Percentiles rank a stretch among this genome's conserved stretches.
phyloP scores from a whole-genome alignment of 2,888 invertebrate species.

The Sthenelais limicola region DNA sequence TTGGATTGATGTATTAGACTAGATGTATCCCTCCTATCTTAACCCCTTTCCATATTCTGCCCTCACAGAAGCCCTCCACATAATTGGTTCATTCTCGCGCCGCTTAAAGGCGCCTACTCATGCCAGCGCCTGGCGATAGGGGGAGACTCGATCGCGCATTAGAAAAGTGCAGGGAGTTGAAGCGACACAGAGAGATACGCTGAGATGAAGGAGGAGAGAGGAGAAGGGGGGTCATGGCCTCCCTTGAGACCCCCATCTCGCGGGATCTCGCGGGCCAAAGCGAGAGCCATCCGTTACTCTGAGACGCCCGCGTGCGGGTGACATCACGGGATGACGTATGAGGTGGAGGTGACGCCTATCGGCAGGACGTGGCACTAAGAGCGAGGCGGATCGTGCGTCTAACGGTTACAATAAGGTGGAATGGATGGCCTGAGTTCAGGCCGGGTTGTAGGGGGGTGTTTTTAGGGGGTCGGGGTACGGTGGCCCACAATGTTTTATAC shows the following conservation, averaged over 20 bases:
- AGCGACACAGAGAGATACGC: neutral
- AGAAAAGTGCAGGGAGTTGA: neutral
- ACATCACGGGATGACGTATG: constrained; percentile 29
- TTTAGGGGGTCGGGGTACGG: neutral
- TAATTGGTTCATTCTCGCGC: too few species aligned
- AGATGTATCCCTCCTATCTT: too few species aligned
- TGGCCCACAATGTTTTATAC: constrained; percentile 24
- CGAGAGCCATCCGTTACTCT: constrained; percentile 25
- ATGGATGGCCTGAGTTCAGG: constrained; percentile 13
- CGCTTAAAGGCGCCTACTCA: constrained; percentile 14
- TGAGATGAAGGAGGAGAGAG: constrained; percentile 21
- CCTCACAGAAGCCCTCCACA: too few species aligned
- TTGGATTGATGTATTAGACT: too few species aligned
- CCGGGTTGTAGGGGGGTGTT: neutral
- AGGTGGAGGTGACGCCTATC: constrained; percentile 29
- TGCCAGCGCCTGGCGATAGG: neutral
- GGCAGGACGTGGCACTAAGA: constrained; percentile 6
- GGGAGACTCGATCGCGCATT: neutral
- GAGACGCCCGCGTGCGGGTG: constrained; percentile 14
- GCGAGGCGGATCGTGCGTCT: constrained; percentile 3
- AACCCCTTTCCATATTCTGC: too few species aligned
- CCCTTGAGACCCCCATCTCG: constrained; percentile 30
- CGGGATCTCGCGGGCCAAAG: constrained; percentile 20
- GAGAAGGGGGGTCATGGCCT: constrained; percentile 14
- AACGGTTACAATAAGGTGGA: constrained; percentile 21